A percentile compares a stretch with the other conserved stretches of the same genome.
phyloP scores from a whole-genome alignment of 2,113 vertebrate genomes.

The Xyliphius kryptos region DNA sequence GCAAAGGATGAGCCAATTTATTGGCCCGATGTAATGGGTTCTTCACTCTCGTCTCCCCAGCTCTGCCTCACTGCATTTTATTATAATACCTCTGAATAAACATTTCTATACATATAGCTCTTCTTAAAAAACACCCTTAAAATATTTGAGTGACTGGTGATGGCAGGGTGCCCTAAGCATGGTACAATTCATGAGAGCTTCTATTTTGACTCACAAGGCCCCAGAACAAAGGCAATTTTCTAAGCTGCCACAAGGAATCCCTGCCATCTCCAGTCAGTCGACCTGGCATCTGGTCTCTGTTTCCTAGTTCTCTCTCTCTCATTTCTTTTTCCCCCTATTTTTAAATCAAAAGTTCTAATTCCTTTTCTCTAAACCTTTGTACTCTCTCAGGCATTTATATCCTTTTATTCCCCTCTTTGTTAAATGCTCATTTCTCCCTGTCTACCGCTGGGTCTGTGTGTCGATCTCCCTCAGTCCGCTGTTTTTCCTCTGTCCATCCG shows the following conservation, averaged over 20 bases:
- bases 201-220: no score
- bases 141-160: conserved; percentile 65
- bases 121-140: conserved; percentile 62
- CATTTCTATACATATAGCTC: conserved; percentile 74
- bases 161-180: no score
- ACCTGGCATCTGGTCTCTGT: conserved; percentile 67
- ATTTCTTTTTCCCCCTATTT: conserved; percentile 14
- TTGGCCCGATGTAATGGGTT: no score
- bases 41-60: conserved; percentile 52
- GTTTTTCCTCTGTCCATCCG: conserved; percentile 46
- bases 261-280: conserved; percentile 62
- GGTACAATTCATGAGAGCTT: no score
- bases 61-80: conserved; percentile 65
- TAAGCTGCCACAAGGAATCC: no score
- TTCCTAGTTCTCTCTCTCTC: conserved; percentile 51
- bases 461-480: conserved; percentile 54
- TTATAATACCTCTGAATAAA: conserved; percentile 74
- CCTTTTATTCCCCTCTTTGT: conserved; percentile 38
- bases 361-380: conserved; percentile 42
- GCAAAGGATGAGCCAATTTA: no score
- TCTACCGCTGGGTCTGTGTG: conserved; percentile 62
- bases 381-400: conserved; percentile 35
- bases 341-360: conserved; percentile 34
- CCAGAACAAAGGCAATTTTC: no score
- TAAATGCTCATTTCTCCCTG: conserved; percentile 54